Base-by-base conservation (phyloP, 2,113 vertebrate genomes). In the Cyprinodon tularosa region DNA sequence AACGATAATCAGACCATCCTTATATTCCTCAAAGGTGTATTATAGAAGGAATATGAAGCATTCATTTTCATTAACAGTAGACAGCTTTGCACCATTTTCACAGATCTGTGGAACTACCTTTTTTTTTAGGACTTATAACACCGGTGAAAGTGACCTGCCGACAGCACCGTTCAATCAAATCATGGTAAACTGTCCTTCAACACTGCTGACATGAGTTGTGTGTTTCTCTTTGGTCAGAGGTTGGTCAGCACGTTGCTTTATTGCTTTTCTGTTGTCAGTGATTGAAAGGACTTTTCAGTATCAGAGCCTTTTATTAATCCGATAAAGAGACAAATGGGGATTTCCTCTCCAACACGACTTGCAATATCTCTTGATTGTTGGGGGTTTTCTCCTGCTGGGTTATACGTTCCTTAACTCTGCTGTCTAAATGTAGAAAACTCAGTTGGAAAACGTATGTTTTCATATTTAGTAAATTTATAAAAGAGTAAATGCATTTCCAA, bases 201-300 rank as follows among this genome's bases (percentile, higher is more conserved):
- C 4, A 12, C n/a, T 37, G 12, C 65, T 44, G 69, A 1, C 12
- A 42, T 36, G 69, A 20, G 22, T 38, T 4, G 42, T 39, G 17
- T 38, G 36, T 57, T 20, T 57, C 2, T 57, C 50, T 20, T 15
- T 57, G 50, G 17, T 57, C 20, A 57, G 17, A 48, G 48, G 68
- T 61, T 72, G 71, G 38, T 71, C 36, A 50, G 17, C 71, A 12
- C 63, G 38, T 36, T 42, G 38, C 44, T 68, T 88, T 80, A 82
- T 77, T 85, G 42, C 64, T 77, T 37, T 59, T 63, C 42, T 68
- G 17, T 72, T n/a, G 40, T 62, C 40, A 1, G 68, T 77, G 50
- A 74, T 60, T 29, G 62, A 74, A 40, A 60, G 50, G 50, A 57
- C 50, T 57, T 20, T 29, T 57, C 20, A 9, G 50, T n/a, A 57